Evolutionary conservation across 2,797 vertebrate genomes (phyloP).

Genomic region (Periophthalmus magnuspinnatus): DNA sequence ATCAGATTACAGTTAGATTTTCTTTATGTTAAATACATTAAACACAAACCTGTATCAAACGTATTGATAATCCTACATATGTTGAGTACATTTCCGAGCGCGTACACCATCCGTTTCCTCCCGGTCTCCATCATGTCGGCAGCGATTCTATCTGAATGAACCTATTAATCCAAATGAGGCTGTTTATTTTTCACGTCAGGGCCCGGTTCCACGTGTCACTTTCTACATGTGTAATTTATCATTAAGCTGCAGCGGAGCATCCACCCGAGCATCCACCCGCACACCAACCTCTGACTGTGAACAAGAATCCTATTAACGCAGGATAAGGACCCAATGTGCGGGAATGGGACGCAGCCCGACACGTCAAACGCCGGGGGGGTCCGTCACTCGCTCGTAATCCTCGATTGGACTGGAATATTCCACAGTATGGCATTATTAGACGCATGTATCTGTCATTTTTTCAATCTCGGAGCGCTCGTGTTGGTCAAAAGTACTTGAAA

Average conservation of each 20-base stretch:
- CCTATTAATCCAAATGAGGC: constrained; percentile 50
- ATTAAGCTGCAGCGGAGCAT: constrained; percentile 50
- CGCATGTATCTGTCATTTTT: no score
- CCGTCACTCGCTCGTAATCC: no score
- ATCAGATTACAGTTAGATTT: no score
- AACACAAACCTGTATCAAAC: neutral
- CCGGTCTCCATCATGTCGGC: constrained; percentile 9
- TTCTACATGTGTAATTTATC: constrained; percentile 57
- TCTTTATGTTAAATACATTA: no score
- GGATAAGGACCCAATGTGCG: constrained; percentile 42
- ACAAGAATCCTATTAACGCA: constrained; percentile 62
- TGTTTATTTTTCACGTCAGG: constrained; percentile 56
- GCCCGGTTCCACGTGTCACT: constrained; percentile 35
- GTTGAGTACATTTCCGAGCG: no score
- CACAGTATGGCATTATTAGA: no score
- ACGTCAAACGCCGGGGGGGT: neutral
- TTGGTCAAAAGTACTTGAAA: no score
- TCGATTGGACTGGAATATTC: no score
- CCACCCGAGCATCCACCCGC: constrained; percentile 40
- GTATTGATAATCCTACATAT: neutral
- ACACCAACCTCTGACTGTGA: constrained; percentile 55
- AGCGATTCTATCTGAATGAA: constrained; percentile 34
- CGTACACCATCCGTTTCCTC: neutral
- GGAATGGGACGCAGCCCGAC: constrained; percentile 34
- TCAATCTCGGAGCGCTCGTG: no score